Base-by-base conservation (phyloP, 2,113 vertebrate genomes). In the Fukomys damarensis region DNA sequence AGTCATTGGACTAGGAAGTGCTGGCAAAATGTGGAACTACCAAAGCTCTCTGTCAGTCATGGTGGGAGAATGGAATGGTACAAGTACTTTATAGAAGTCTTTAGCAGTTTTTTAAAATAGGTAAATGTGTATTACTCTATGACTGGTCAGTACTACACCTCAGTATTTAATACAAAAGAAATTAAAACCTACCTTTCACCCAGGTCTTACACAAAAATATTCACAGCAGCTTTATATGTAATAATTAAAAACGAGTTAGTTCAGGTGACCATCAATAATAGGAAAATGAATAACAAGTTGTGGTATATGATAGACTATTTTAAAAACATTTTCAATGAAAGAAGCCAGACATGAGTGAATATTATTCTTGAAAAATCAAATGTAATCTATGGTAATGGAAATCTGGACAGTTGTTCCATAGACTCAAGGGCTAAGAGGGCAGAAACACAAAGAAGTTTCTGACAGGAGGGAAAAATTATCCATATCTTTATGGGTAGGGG, bases 181-280 rank as follows among this genome's bases (percentile, higher is more conserved):
- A 74, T 97, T 54, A 56, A 96, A 96, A 83, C 7, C 59, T 63
- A 46, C n/a, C 52, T 22, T 72, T 94, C 76, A 84, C 56, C 52
- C 84, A 77, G 68, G 16, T 58, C 49, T 86, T 52, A 35, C 63
- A 49, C 11, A 52, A n/a, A 94, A 63, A 49, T 70, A 43, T 81
- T 72, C 20, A 46, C 16, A 58, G 58, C 6, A 83, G 20, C 35
- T 70, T 85, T 81, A 63, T 93, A 68, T 63, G 58, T 84, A 43
- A 58, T 49, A 93, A 43, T 43, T 35, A 61, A 93, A 92, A n/a
- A 46, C 30, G 5, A 92, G 83, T 80, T 24, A 56, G 14, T 32
- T 10, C 19, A 59, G 30, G 49, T 65, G 52, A 43, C 38, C 74
- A 54, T 7, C 58, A 91, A 22, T 43, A 87, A 54, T 2, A 66